Evolutionary conservation across 1,140 invertebrate species (phyloP), one percentile per base, ranked within the genome.

Genomic region (Sipha flava): DNA sequence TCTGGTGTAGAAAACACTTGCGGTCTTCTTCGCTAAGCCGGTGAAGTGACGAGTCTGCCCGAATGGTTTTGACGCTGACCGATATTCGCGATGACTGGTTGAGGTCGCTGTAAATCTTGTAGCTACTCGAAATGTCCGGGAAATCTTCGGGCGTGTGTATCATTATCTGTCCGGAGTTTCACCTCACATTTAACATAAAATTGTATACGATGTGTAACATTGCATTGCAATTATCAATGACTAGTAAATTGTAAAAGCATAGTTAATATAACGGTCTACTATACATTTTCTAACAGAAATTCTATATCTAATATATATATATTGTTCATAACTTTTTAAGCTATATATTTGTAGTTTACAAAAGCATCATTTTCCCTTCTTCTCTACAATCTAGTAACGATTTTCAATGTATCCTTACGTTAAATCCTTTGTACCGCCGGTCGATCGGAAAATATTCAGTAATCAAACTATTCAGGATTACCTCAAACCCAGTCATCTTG

Each of bases 141-240:
- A 81, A 81, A 18, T 81, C 81, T 16, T 79, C 80, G 5, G 81
- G 80, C 31, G 47, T 81, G 34, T 81, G 81, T 9, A 81, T 12
- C 37, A 81, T 81, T 23, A 81, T 47, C 81, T 81, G 18, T 14
- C 43, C 26, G 3, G 0, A 66, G n/a, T n/a, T n/a, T n/a, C n/a
- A n/a, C n/a, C n/a, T n/a, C n/a, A n/a, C n/a, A n/a, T n/a, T n/a
- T n/a, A 14, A 14, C 10, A 21, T 14, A 14, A 5, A n/a, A n/a
- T n/a, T n/a, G n/a, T n/a, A n/a, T n/a, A n/a, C n/a, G n/a, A n/a
- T n/a, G n/a, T n/a, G n/a, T n/a, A n/a, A n/a, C n/a, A n/a, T n/a
- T n/a, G n/a, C n/a, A n/a, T n/a, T n/a, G n/a, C n/a, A n/a, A n/a
- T n/a, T n/a, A n/a, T n/a, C n/a, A n/a, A n/a, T n/a, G n/a, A n/a